Evolutionary conservation across 2,113 vertebrate species (phyloP).

Genomic region (Donacobius atricapilla): DNA sequence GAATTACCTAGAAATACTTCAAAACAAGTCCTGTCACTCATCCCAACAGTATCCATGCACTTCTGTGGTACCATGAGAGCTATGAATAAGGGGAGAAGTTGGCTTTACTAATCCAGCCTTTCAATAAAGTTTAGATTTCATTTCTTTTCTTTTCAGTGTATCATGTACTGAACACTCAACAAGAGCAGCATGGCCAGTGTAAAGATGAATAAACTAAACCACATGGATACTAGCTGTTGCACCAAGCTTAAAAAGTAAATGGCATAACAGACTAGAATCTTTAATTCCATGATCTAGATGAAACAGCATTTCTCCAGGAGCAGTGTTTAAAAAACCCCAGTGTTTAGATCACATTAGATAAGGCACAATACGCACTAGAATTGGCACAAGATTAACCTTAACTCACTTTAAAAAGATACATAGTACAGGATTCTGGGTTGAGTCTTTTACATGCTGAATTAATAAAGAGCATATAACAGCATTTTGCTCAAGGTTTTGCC

Average conservation of each 20-base stretch:
- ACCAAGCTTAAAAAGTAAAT: neutral
- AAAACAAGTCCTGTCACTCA: neutral
- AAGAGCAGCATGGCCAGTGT: neutral
- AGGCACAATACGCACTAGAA: neutral
- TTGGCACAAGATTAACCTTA: neutral
- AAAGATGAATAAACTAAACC: constrained; percentile 24
- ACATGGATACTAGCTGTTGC: neutral
- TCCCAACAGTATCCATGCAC: neutral
- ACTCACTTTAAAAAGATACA: neutral
- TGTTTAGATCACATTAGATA: neutral
- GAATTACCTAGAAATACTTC: constrained; percentile 26
- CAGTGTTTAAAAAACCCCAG: neutral
- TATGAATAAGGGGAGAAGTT: neutral
- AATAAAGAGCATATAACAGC: neutral
- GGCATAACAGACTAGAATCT: neutral
- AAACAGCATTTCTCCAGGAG: neutral
- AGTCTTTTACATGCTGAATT: neutral
- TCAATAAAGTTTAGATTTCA: neutral
- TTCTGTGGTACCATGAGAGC: neutral
- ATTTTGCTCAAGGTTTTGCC: neutral
- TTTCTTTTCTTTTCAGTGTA: neutral
- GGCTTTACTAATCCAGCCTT: neutral
- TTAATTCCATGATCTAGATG: neutral
- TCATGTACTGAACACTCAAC: neutral
- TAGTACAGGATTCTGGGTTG: neutral